Percentiles rank a stretch among this genome's conserved stretches.
Evolutionary conservation across 2,797 vertebrate genomes (phyloP).

Genomic region (Brachyrhaphis roseni): DNA sequence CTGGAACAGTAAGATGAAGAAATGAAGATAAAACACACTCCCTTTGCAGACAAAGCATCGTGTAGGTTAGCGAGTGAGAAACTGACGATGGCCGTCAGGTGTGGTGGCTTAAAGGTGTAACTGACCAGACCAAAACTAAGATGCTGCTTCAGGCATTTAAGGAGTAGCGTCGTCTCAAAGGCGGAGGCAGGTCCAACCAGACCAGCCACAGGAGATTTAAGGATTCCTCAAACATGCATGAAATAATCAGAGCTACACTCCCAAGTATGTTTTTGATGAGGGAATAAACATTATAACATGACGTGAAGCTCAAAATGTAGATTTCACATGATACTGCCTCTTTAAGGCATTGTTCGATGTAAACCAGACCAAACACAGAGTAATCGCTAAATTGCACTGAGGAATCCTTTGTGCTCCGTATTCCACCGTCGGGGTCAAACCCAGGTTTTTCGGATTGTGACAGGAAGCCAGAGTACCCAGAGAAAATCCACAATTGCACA

Average conservation of each 20-base stretch:
- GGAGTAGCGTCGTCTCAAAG: too few relatives aligned
- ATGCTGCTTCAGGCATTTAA: not conserved
- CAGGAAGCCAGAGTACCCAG: not conserved
- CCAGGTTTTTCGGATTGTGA: not conserved
- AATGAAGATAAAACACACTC: not conserved
- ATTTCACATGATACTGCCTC: too few relatives aligned
- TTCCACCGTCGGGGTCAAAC: not conserved
- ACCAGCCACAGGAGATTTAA: too few relatives aligned
- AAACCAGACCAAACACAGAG: not conserved
- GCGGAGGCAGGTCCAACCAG: too few relatives aligned
- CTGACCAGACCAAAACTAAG: too few relatives aligned
- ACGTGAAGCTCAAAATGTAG: too few relatives aligned
- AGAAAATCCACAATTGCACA: not conserved
- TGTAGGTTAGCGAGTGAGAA: not conserved
- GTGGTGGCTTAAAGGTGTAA: too few relatives aligned
- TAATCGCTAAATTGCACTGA: not conserved
- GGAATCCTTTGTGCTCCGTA: not conserved
- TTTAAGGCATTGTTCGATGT: not conserved
- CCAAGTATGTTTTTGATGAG: too few relatives aligned
- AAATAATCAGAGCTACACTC: too few relatives aligned
- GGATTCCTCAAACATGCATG: too few relatives aligned
- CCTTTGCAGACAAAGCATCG: not conserved
- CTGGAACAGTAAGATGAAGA: not conserved
- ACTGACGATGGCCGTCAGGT: not conserved
- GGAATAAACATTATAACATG: too few relatives aligned